These are phyloP conservation scores for Neuroterus valhalla DNA, from an alignment of 1,140 invertebrate genomes.

Conservation along the genomic window DNA sequence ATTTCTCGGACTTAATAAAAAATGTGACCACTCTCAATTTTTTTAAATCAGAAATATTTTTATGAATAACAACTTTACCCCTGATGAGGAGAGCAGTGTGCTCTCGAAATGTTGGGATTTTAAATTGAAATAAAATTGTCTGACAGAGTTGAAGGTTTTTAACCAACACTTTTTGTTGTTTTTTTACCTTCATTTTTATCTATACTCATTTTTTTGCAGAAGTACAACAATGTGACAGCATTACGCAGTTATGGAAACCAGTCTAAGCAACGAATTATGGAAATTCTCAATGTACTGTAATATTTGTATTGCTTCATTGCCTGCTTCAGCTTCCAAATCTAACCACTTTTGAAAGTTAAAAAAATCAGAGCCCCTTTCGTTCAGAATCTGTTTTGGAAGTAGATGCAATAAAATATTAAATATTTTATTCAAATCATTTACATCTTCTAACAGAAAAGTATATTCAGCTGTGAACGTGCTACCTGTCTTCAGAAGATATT, in stretches of 20 bases:
- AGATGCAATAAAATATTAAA: slow-evolving; percentile 26
- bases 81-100: no score
- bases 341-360: background rate
- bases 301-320: slow-evolving; percentile 24
- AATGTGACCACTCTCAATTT: no score
- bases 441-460: slow-evolving; percentile 44
- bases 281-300: slow-evolving; percentile 14
- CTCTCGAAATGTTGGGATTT: no score
- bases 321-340: background rate
- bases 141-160: no score
- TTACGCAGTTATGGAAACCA: background rate
- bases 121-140: slow-evolving; percentile 15
- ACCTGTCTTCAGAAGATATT: slow-evolving; percentile 74
- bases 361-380: no score
- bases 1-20: no score
- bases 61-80: no score
- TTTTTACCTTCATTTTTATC: no score
- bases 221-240: background rate
- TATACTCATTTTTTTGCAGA: slow-evolving; percentile 27
- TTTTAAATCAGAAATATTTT: no score
- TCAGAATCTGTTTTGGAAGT: slow-evolving; percentile 14
- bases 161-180: no score
- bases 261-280: slow-evolving; percentile 1
- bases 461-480: slow-evolving; percentile 31
- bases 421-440: slow-evolving; percentile 22